Base-by-base conservation (phyloP, 2,113 vertebrate species). In the Otis tarda region DNA sequence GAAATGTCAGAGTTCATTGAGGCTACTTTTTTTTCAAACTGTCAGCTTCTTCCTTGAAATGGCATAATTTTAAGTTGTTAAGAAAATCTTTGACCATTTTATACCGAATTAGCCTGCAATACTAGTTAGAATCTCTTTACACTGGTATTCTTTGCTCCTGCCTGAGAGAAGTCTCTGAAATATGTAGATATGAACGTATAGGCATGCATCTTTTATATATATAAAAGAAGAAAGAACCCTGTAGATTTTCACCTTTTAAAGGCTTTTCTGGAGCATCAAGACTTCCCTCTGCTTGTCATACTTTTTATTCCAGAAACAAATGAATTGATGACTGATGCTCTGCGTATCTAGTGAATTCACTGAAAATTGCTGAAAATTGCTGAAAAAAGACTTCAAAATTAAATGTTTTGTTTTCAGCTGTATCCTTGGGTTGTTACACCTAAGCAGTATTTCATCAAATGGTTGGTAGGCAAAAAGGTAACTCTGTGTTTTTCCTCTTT, bases 321-420 rank as follows among this genome's bases (percentile, higher is more conserved):
- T 81, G 22, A 80, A 22, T 60, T 92, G 79, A 97, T 96, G 84
- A 82, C 68, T 95, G 94, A 50, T 12, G 19, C 64, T 95, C 55
- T n/a, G 59, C 39, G 18, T 90, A 56, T 59, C 60, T 65, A 39
- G 59, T 90, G 49, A 88, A 90, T 43, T 65, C 50, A 55, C 25
- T 57, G 45, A 89, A 95, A 96, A 87, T 35, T 70, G 53, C n/a
- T 61, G 41, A 91, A 65, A n/a, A n/a, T n/a, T n/a, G n/a, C n/a
- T n/a, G n/a, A n/a, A 68, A 67, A 43, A 71, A 86, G 27, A 41
- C 2, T 22, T 80, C 89, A 57, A 90, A 87, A 70, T 61, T 47
- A 90, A 73, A 57, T 37, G 6, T 55, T 96, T 89, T 88, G 16
- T 57, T 94, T 96, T 93, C 57, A 89, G 15, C 33, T 83, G 39